Conservation (phyloP, 2,888 invertebrate species). For the Athalia rosae region DNA sequence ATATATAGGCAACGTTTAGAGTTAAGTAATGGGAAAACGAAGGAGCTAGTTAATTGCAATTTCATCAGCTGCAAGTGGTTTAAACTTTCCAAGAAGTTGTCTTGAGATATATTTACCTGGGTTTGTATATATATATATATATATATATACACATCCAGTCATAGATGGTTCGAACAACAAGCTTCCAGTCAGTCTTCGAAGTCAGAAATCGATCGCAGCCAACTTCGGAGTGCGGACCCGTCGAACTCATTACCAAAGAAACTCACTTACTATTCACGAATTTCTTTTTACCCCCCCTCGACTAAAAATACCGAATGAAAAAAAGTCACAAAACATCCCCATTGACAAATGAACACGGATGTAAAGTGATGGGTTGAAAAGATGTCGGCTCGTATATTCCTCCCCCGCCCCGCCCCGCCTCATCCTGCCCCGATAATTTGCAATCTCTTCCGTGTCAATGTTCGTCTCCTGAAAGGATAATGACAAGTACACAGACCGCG, state of each 20-base stretch:
- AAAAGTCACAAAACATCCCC: conserved; percentile 1
- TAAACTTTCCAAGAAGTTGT: not conserved
- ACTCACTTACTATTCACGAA: not conserved
- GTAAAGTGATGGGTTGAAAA: conserved; percentile 18
- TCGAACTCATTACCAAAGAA: no score
- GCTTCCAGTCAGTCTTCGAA: no score
- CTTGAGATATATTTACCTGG: not conserved
- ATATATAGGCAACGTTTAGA: no score
- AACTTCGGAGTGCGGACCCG: no score
- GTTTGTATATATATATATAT: not conserved
- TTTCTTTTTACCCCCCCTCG: not conserved
- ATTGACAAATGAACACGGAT: conserved; percentile 24
- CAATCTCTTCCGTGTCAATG: not conserved
- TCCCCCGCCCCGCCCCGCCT: no score
- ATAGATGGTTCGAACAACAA: not conserved
- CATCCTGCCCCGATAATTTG: not conserved
- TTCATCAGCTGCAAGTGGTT: no score
- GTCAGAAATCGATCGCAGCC: no score
- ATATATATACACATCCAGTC: not conserved
- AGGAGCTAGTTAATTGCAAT: no score
- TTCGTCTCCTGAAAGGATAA: not conserved
- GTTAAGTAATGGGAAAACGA: no score
- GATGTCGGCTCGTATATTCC: not conserved
- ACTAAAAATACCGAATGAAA: not conserved
- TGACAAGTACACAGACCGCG: no score